Percentiles rank a stretch among this genome's conserved stretches.
Evolutionary conservation across 2,113 vertebrate species (phyloP).

Genomic region (Ascaphus truei): DNA sequence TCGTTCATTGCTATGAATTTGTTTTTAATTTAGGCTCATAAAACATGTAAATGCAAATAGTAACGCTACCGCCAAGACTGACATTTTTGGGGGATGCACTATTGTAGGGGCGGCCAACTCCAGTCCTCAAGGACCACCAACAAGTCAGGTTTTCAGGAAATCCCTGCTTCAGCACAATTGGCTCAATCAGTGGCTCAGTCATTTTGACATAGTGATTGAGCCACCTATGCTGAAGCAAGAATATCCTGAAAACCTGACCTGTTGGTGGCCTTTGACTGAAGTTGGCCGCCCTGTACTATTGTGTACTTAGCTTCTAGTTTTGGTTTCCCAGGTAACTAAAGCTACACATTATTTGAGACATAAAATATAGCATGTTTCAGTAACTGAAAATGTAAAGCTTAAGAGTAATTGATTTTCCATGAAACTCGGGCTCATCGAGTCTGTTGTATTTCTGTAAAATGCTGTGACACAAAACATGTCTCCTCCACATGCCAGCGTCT

Average conservation of each 20-base stretch:
- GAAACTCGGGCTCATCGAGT: conserved; percentile 44
- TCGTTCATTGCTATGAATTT: conserved; percentile 49
- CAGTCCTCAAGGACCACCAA: no score
- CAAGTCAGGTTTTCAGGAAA: no score
- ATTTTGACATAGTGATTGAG: no score
- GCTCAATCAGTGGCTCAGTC: no score
- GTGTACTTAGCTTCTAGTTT: conserved; percentile 59
- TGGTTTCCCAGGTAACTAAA: conserved; percentile 72
- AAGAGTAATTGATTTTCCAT: conserved; percentile 64
- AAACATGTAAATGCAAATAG: conserved; percentile 63
- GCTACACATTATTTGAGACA: conserved; percentile 59
- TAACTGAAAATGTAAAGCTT: conserved; percentile 53
- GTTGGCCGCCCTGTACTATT: no score
- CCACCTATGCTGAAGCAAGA: no score
- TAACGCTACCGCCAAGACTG: conserved; percentile 58
- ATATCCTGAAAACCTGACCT: no score
- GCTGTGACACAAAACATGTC: conserved; percentile 22
- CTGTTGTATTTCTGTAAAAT: conserved; percentile 42
- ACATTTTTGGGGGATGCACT: conserved; percentile 26
- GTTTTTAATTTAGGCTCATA: conserved; percentile 61
- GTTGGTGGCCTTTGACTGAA: no score
- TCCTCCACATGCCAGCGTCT: conserved; percentile 34
- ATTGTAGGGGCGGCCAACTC: conserved; percentile 57
- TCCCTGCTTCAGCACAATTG: no score
- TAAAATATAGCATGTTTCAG: conserved; percentile 63